Conservation (phyloP, 2,113 vertebrate genomes). For the Phalacrocorax aristotelis region DNA sequence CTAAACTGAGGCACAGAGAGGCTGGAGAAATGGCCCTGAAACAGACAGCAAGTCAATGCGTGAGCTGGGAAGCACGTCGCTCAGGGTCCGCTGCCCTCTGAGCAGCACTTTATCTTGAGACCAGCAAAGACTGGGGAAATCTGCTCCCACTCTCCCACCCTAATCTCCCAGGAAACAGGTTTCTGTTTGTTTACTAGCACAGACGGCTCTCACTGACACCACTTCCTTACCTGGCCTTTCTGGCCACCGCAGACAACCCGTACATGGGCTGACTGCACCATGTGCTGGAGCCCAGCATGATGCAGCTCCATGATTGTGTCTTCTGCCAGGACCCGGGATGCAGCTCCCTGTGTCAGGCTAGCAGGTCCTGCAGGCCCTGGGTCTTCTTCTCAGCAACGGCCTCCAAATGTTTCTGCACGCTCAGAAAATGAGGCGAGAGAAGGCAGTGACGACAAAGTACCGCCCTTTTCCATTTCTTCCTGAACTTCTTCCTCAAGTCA, state of each 20-base stretch:
- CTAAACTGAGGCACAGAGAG: background rate
- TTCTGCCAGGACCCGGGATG: background rate
- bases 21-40: background rate
- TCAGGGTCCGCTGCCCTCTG: background rate
- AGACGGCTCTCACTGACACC: background rate
- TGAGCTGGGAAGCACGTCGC: background rate
- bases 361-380: background rate
- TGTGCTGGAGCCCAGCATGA: background rate
- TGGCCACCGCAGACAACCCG: background rate
- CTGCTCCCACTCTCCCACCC: background rate
- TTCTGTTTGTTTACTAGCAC: background rate
- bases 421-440: background rate
- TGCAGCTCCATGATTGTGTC: rapidly evolving
- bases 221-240: background rate
- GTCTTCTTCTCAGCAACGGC: background rate
- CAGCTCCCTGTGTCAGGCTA: background rate
- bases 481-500: background rate
- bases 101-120: background rate
- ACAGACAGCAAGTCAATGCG: background rate
- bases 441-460: background rate
- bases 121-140: background rate
- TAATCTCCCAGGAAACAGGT: background rate
- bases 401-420: background rate
- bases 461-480: background rate
- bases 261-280: background rate